Conservation (phyloP, 2,888 invertebrate genomes). For the Plebejus anna region DNA sequence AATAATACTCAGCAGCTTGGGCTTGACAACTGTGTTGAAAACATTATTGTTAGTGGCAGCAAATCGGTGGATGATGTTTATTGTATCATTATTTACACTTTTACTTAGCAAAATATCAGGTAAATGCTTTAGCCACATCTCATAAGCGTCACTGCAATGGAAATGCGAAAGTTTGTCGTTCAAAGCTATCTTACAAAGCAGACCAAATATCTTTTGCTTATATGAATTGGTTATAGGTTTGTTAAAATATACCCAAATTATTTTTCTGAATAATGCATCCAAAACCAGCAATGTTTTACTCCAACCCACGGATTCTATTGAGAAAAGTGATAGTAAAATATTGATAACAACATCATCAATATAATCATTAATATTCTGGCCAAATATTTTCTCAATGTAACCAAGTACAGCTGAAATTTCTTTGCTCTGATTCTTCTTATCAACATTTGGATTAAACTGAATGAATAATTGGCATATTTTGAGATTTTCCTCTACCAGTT, state of each 20-base stretch:
- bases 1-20: conserved; percentile 67
- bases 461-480: conserved; percentile 71
- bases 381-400: conserved; percentile 74
- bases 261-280: conserved; percentile 59
- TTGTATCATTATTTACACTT: conserved; percentile 67
- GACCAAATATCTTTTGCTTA: conserved; percentile 62
- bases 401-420: conserved; percentile 63
- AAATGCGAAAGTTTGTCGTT: conserved; percentile 63
- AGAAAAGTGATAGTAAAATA: conserved; percentile 59
- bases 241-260: conserved; percentile 62
- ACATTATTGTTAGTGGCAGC: conserved; percentile 74
- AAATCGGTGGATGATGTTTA: conserved; percentile 80
- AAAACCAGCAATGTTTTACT: conserved; percentile 55
- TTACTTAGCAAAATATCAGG: conserved; percentile 78
- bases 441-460: conserved; percentile 63
- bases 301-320: conserved; percentile 60
- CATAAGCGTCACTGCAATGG: conserved; percentile 61
- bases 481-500: conserved; percentile 59
- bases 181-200: conserved; percentile 67
- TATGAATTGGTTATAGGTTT: conserved; percentile 49
- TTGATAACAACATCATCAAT: conserved; percentile 54
- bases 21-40: conserved; percentile 71
- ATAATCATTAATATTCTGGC: conserved; percentile 48
- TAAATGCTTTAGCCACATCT: conserved; percentile 74
- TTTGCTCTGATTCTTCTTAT: conserved; percentile 55